phyloP scores from a whole-genome alignment of 2,888 invertebrate genomes.

The Leptinotarsa haldemani region DNA sequence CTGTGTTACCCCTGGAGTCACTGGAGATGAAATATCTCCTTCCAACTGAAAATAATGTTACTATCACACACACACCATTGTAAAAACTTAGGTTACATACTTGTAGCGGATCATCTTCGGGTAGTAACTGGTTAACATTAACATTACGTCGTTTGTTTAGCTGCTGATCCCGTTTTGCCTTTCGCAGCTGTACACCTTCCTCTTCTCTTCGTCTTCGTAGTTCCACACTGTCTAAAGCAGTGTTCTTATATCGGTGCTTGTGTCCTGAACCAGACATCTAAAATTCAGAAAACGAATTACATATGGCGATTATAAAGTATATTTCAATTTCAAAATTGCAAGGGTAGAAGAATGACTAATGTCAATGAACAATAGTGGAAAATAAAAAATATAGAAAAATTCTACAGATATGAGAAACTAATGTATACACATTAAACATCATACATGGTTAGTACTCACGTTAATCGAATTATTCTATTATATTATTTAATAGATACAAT shows the following conservation, averaged over 20 bases:
- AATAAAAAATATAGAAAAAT: neutral
- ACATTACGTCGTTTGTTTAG: constrained; percentile 93
- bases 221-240: constrained; percentile 91
- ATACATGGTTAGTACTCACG: constrained; percentile 36
- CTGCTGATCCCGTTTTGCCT: constrained; percentile 96
- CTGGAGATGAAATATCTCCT: constrained; percentile 62
- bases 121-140: constrained; percentile 60
- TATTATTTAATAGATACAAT: constrained; percentile 26
- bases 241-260: constrained; percentile 94
- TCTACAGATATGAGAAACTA: neutral
- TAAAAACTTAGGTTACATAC: constrained; percentile 51
- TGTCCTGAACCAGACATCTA: constrained; percentile 87
- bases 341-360: neutral
- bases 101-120: constrained; percentile 65
- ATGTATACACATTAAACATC: neutral
- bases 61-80: neutral
- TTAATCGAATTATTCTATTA: constrained; percentile 30
- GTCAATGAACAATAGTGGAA: constrained; percentile 10
- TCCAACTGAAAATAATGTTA: constrained; percentile 53
- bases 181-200: constrained; percentile 94
- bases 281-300: constrained; percentile 41
- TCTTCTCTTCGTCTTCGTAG: constrained; percentile 92
- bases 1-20: constrained; percentile 72
- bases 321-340: neutral
- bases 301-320: neutral